phyloP scores from a whole-genome alignment of 2,888 invertebrate genomes.

The Ichneumoninae sp. region DNA sequence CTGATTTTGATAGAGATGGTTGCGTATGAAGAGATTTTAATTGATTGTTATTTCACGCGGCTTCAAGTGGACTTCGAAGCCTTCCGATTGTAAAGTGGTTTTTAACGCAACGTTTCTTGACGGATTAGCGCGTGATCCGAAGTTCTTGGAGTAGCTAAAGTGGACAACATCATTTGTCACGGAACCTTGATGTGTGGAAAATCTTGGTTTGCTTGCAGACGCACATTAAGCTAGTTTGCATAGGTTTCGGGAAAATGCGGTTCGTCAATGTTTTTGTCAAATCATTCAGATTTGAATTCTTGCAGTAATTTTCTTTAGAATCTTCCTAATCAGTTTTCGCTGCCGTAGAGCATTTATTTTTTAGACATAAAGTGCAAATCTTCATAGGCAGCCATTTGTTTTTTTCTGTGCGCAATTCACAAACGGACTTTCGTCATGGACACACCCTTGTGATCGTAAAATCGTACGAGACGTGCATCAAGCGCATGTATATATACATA shows the following conservation, averaged over 20 bases:
- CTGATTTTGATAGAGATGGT: background rate
- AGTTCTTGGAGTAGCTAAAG: no score
- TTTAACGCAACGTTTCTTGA: background rate
- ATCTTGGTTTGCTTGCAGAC: no score
- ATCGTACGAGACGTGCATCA: constrained; percentile 39
- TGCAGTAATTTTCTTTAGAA: background rate
- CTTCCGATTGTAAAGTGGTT: background rate
- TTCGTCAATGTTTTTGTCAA: background rate
- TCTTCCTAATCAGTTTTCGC: background rate
- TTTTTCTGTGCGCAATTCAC: constrained; percentile 49
- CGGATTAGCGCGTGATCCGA: no score
- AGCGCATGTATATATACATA: constrained; percentile 37
- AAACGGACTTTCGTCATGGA: constrained; percentile 63
- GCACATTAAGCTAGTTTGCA: background rate
- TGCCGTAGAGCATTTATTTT: background rate
- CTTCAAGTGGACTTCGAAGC: background rate
- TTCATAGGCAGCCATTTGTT: constrained; percentile 1
- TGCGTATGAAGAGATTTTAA: background rate
- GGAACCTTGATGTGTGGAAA: no score
- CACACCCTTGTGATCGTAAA: constrained; percentile 67
- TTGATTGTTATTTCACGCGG: background rate
- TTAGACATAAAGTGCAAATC: background rate
- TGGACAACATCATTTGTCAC: no score
- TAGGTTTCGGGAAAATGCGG: background rate
- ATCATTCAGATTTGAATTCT: background rate